Conservation (phyloP, 2,113 vertebrate species). For the Festucalex cinctus region DNA sequence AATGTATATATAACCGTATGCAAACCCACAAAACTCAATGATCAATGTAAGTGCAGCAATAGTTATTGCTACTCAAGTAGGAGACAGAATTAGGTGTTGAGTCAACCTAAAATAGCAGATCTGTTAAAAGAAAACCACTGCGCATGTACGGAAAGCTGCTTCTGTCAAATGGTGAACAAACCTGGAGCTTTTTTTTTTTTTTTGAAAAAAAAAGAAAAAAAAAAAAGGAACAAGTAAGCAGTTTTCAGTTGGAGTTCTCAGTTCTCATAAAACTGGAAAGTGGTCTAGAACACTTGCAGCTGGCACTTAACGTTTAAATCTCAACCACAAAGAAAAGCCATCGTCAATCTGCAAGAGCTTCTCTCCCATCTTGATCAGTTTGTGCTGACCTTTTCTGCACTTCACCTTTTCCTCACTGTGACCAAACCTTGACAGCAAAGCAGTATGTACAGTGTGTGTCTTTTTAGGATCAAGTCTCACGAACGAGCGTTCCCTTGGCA, state of each 20-base stretch:
- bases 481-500: constrained; percentile 8
- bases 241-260: constrained; percentile 12
- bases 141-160: constrained; percentile 10
- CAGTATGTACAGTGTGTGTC: neutral
- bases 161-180: constrained; percentile 13
- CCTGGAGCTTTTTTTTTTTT: no score
- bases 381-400: constrained; percentile 7
- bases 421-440: constrained; percentile 9
- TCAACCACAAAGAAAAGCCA: constrained; percentile 14
- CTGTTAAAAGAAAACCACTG: neutral
- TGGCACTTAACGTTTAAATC: constrained; percentile 23
- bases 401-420: constrained; percentile 5
- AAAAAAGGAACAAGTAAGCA: neutral
- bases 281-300: constrained; percentile 4
- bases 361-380: neutral
- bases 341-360: constrained; percentile 31
- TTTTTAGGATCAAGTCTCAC: neutral
- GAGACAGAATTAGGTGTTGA: neutral
- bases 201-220: no score
- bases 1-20: neutral
- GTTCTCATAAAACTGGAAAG: neutral
- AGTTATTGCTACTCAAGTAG: constrained; percentile 2
- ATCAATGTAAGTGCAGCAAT: neutral
- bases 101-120: constrained; percentile 6
- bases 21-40: neutral